Percentiles rank a stretch among this genome's conserved stretches.
Evolutionary conservation across 2,113 vertebrate species (phyloP).

Genomic region (Telmatochromis sp.): DNA sequence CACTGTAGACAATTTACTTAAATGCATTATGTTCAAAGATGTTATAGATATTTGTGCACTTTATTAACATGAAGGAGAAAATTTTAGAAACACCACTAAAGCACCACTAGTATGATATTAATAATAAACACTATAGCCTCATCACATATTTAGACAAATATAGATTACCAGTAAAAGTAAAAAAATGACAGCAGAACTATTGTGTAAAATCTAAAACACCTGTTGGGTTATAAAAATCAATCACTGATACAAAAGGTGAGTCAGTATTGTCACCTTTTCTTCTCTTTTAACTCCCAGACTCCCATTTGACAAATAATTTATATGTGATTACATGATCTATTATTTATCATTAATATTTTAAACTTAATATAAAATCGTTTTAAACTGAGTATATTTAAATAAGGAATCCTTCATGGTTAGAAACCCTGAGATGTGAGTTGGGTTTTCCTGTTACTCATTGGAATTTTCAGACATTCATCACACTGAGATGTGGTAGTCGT

Average conservation of each 20-base stretch:
- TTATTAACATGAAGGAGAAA: not conserved
- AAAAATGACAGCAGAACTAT: not conserved
- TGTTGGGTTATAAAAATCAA: not conserved
- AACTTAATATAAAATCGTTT: not conserved
- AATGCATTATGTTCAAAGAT: not conserved
- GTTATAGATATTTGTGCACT: not conserved
- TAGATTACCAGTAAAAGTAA: not conserved
- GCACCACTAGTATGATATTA: not conserved
- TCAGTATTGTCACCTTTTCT: not conserved
- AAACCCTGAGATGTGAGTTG: not conserved
- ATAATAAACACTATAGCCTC: not conserved
- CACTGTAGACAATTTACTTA: not conserved
- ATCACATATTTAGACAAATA: not conserved
- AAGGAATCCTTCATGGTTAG: not conserved
- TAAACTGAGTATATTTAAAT: not conserved
- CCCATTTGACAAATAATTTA: not conserved
- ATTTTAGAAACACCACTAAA: not conserved
- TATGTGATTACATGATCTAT: not conserved
- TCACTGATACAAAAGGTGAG: not conserved
- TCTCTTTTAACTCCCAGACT: not conserved
- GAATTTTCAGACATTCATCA: not conserved
- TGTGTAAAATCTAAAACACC: not conserved
- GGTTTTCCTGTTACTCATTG: not conserved
- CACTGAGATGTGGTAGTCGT: not conserved
- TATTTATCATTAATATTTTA: not conserved